Conservation (phyloP, 2,888 invertebrate genomes). For the Spodoptera picta region DNA sequence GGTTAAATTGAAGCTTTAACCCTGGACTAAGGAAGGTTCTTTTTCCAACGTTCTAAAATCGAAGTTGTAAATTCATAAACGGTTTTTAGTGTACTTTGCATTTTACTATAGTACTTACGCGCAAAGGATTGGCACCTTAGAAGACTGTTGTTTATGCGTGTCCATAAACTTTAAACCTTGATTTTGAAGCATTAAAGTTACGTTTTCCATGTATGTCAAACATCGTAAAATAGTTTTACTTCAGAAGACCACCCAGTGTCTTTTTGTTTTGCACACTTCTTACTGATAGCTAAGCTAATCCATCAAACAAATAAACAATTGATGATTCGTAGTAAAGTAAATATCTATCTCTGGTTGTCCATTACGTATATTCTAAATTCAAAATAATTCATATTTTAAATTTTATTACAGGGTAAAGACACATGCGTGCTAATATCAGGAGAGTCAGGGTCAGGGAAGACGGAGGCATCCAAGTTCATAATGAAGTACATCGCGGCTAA, state of each 20-base stretch:
- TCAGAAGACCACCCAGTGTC: slow-evolving; percentile 24
- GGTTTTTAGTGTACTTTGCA: slow-evolving; percentile 3
- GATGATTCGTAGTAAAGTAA: too few relatives aligned
- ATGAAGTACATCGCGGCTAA: slow-evolving; percentile 99
- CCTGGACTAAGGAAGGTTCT: not conserved
- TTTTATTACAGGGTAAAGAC: slow-evolving; percentile 91
- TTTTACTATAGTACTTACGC: slow-evolving; percentile 15
- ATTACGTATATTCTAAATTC: too few relatives aligned
- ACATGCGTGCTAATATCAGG: slow-evolving; percentile 99
- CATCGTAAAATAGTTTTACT: slow-evolving; percentile 35
- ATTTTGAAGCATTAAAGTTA: slow-evolving; percentile 19
- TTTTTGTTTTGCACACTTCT: too few relatives aligned
- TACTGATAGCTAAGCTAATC: too few relatives aligned
- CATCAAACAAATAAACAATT: too few relatives aligned
- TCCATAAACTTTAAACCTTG: slow-evolving; percentile 4
- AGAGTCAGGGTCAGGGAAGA: slow-evolving; percentile 99
- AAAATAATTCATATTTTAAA: not conserved
- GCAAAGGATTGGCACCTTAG: slow-evolving; percentile 4
- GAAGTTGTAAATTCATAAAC: slow-evolving; percentile 8
- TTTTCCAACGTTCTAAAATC: not conserved
- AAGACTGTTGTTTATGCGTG: slow-evolving; percentile 23
- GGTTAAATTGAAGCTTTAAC: not conserved
- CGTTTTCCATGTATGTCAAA: slow-evolving; percentile 7
- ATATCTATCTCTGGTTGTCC: too few relatives aligned
- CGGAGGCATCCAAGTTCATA: slow-evolving; percentile 99